Conservation (phyloP, 2,888 invertebrate genomes). For the Lasioglossum malachurum region DNA sequence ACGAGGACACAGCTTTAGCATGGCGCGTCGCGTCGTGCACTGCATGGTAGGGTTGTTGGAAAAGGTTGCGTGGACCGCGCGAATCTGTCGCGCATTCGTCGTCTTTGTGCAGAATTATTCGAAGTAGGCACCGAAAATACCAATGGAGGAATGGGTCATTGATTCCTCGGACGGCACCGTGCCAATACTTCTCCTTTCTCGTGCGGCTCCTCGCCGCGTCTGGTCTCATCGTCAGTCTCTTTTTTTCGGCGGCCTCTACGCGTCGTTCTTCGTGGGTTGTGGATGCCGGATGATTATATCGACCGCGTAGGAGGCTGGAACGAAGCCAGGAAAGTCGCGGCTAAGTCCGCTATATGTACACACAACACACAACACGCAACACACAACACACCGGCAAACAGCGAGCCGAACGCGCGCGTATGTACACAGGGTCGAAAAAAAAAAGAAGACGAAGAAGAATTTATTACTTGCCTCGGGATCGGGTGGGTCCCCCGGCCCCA, state of each 20-base stretch:
- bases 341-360: constrained; percentile 40
- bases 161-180: constrained; percentile 79
- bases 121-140: constrained; percentile 74
- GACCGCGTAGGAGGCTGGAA: constrained; percentile 82
- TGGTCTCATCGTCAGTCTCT: constrained; percentile 25
- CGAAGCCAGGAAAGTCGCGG: constrained; percentile 74
- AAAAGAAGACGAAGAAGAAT: constrained; percentile 35
- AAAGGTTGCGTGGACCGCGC: background rate
- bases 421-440: background rate
- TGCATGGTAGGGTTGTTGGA: background rate
- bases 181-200: constrained; percentile 75
- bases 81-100: constrained; percentile 28
- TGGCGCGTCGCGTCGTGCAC: background rate
- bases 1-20: background rate
- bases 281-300: constrained; percentile 82
- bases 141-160: constrained; percentile 79
- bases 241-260: constrained; percentile 54
- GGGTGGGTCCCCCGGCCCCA: background rate
- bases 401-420: constrained; percentile 8
- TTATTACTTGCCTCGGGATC: constrained; percentile 49
- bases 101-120: constrained; percentile 66
- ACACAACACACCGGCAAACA: constrained; percentile 3
- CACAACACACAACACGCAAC: constrained; percentile 21
- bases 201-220: constrained; percentile 29
- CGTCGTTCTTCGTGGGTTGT: constrained; percentile 67